These are phyloP conservation scores for Acropternis orthonyx DNA, from an alignment of 2,797 vertebrate genomes.

Conservation along the genomic window DNA sequence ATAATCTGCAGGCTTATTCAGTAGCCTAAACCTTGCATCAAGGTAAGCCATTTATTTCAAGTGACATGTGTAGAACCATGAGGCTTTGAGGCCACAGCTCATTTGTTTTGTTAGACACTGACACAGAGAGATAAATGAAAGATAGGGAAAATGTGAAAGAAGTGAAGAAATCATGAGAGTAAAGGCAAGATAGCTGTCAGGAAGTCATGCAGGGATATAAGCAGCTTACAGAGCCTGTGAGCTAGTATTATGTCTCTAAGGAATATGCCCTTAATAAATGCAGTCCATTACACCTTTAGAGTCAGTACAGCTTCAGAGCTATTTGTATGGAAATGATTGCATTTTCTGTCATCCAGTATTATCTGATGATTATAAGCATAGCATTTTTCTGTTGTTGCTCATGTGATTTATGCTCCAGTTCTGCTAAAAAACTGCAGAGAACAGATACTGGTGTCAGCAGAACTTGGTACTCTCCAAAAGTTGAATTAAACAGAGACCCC, in stretches of 20 bases:
- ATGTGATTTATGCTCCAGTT: background rate
- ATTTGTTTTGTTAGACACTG: background rate
- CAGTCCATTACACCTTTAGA: background rate
- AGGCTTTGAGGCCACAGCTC: background rate
- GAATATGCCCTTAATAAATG: background rate
- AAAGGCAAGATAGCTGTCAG: background rate
- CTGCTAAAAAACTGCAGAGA: background rate
- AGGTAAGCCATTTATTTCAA: slow-evolving; percentile 25
- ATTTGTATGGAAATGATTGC: background rate
- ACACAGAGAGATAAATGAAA: background rate
- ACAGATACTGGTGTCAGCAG: background rate
- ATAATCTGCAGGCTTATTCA: background rate
- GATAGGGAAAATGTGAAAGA: background rate
- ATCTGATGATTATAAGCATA: background rate
- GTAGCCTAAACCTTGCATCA: background rate
- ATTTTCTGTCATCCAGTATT: background rate
- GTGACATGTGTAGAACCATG: background rate
- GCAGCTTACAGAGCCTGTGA: background rate
- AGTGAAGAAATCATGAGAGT: background rate
- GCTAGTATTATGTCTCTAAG: background rate
- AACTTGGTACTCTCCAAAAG: background rate
- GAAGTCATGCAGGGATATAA: background rate
- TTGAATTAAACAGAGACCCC: background rate
- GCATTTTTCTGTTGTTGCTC: background rate
- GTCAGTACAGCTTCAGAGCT: background rate